phyloP scores from a whole-genome alignment of 2,113 vertebrate species.

The Macroglossus sobrinus region DNA sequence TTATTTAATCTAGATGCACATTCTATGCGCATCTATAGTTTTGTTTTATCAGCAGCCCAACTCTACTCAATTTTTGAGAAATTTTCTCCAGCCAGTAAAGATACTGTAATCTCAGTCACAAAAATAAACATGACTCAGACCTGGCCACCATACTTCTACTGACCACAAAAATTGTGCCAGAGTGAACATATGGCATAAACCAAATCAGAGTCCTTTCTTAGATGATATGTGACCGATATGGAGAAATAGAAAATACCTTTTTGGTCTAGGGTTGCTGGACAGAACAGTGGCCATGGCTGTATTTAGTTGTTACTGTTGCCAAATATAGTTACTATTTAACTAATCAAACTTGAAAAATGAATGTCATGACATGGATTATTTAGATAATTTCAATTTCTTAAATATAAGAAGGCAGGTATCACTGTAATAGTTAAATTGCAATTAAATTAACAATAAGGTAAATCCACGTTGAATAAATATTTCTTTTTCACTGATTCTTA shows the following conservation, averaged over 20 bases:
- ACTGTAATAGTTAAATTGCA: background rate
- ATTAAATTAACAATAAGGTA: background rate
- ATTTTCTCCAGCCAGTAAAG: background rate
- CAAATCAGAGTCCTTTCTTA: background rate
- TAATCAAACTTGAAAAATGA: background rate
- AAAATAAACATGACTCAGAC: background rate
- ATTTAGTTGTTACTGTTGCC: background rate
- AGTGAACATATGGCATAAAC: background rate
- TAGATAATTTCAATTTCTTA: background rate
- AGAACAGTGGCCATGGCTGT: background rate
- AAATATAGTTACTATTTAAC: background rate
- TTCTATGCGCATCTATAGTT: background rate
- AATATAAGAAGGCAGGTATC: background rate
- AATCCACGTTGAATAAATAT: background rate
- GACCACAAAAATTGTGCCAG: background rate
- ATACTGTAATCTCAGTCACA: background rate
- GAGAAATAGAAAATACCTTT: background rate
- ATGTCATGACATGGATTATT: background rate
- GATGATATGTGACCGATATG: background rate
- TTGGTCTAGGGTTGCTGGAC: background rate
- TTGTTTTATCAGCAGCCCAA: background rate
- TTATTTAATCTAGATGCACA: background rate
- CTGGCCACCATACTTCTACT: rapidly evolving
- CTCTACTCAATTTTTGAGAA: background rate
- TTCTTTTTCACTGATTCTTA: background rate